Conservation (phyloP, 1,140 invertebrate genomes). For the Cotesia chilonis region DNA sequence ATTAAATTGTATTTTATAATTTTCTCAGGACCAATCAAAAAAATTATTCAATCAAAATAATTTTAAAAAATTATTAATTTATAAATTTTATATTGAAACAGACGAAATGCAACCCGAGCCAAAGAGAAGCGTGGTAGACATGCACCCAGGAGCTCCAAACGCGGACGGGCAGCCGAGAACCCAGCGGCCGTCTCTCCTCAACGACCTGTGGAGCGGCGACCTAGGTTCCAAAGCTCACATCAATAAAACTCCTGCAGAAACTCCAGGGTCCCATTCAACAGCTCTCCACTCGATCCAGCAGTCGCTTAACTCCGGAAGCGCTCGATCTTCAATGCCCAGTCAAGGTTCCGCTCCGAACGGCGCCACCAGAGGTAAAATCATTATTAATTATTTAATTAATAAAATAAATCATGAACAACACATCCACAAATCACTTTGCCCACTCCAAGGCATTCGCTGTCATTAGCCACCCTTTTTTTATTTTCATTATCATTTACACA, state of each 20-base stretch:
- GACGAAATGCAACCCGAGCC: conserved; percentile 61
- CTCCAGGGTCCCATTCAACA: conserved; percentile 54
- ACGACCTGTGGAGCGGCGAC: conserved; percentile 62
- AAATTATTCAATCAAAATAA: no score
- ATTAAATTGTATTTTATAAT: neutral
- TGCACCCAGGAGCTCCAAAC: conserved; percentile 50
- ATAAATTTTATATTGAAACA: conserved; percentile 27
- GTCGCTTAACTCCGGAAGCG: conserved; percentile 53
- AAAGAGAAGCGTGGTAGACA: conserved; percentile 60
- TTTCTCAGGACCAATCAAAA: no score
- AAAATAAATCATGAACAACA: neutral
- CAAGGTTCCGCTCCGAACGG: conserved; percentile 47
- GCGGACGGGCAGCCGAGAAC: conserved; percentile 55
- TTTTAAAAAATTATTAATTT: no score
- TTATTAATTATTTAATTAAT: no score
- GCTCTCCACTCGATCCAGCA: conserved; percentile 52
- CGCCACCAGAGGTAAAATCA: conserved; percentile 39
- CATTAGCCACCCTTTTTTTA: conserved; percentile 9
- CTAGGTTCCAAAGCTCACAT: conserved; percentile 56
- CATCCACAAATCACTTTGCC: neutral
- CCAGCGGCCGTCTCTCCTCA: conserved; percentile 60
- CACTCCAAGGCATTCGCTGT: no score
- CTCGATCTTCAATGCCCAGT: conserved; percentile 50
- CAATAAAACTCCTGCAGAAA: conserved; percentile 58
- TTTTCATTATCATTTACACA: neutral